Percentiles rank a stretch among this genome's conserved stretches.
Conservation (phyloP, 2,113 vertebrate species). For the chimpanzee (Pan troglodytes) region DNA sequence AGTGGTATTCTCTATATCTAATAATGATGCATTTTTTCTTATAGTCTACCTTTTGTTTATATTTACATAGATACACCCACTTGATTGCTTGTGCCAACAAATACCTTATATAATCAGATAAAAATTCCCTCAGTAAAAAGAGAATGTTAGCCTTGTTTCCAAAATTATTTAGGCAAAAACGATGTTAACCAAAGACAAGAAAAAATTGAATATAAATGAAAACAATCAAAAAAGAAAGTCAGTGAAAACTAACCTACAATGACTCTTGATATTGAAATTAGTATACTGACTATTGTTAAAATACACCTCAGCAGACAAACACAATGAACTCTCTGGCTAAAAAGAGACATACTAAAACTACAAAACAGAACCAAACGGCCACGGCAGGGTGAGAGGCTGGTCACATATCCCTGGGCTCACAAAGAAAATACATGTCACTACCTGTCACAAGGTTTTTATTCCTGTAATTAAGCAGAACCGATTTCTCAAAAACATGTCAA, state of each 20-base stretch:
- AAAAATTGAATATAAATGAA: background rate
- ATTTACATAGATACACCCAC: background rate
- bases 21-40: background rate
- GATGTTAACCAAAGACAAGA: background rate
- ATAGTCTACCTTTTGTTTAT: background rate
- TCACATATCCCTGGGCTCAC: background rate
- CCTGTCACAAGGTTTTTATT: background rate
- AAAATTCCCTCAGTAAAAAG: background rate
- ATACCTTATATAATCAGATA: background rate
- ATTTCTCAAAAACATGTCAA: background rate
- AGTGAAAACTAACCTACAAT: background rate
- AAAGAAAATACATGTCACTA: background rate
- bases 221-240: background rate
- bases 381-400: background rate
- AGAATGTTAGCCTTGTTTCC: background rate
- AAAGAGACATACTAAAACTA: background rate
- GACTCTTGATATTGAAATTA: background rate
- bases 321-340: background rate
- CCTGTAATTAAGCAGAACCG: background rate
- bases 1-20: background rate
- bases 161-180: background rate
- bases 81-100: background rate
- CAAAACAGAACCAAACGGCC: background rate
- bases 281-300: background rate
- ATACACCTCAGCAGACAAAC: background rate